Conservation (phyloP, 2,113 vertebrate genomes). For the Pycnonotus jocosus region DNA sequence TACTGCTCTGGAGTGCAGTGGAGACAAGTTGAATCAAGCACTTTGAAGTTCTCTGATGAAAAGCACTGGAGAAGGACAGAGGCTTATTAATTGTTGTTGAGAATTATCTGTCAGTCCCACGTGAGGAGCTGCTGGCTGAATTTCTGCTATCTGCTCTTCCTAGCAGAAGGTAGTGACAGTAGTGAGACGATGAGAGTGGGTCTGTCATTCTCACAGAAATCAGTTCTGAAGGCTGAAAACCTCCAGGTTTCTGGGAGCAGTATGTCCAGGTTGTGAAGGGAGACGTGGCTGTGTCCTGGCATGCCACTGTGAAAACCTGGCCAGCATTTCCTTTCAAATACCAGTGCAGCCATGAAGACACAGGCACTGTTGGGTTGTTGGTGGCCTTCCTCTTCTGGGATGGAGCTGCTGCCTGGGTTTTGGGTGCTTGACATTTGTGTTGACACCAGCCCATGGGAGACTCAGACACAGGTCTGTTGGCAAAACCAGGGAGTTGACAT, state of each 20-base stretch:
- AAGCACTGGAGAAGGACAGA: background rate
- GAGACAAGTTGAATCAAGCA: background rate
- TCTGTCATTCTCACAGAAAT: background rate
- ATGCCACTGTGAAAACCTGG: background rate
- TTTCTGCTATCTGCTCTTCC: background rate
- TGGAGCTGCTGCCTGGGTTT: background rate
- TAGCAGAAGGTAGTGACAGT: background rate
- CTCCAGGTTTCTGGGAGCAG: background rate
- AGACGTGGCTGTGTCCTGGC: background rate
- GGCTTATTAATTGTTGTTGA: slow-evolving; percentile 44
- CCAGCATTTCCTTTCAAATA: background rate
- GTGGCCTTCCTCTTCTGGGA: background rate
- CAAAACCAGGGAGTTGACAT: background rate
- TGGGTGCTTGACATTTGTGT: background rate
- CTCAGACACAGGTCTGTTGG: background rate
- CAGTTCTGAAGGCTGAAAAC: background rate
- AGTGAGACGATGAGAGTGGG: background rate
- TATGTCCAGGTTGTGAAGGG: background rate
- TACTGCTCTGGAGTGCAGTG: background rate
- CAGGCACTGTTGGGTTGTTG: background rate
- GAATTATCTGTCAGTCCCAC: background rate
- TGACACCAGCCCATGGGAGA: background rate
- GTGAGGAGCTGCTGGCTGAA: background rate
- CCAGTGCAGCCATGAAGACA: fast-evolving
- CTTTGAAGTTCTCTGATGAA: background rate